phyloP scores from a whole-genome alignment of 1,140 invertebrate genomes.

The Drosophila sulfurigaster region DNA sequence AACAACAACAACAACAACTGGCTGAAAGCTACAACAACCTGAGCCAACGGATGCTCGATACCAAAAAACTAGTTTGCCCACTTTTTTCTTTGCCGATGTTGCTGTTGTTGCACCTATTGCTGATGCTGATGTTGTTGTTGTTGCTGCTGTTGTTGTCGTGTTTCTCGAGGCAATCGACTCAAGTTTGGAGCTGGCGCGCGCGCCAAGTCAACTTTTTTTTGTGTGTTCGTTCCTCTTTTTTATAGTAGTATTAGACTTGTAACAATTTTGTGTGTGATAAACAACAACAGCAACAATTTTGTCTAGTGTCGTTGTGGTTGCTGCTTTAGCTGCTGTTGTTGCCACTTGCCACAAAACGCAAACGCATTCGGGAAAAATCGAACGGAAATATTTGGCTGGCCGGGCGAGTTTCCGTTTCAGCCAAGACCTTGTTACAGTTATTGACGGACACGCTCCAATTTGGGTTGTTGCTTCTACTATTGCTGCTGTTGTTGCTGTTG shows the following conservation, averaged over 20 bases:
- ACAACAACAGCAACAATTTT: slow-evolving; percentile 35
- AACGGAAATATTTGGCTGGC: slow-evolving; percentile 32
- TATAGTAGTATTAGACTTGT: slow-evolving; percentile 33
- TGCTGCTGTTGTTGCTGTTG: slow-evolving; percentile 17
- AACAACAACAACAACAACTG: slow-evolving; percentile 19
- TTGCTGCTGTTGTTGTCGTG: slow-evolving; percentile 27
- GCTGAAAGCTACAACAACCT: slow-evolving; percentile 66
- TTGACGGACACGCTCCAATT: slow-evolving; percentile 80
- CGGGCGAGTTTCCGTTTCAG: slow-evolving; percentile 57
- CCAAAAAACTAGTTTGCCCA: slow-evolving; percentile 82
- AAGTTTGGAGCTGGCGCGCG: slow-evolving; percentile 67
- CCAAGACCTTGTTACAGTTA: slow-evolving; percentile 79
- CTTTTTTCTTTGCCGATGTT: slow-evolving; percentile 53
- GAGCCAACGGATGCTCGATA: slow-evolving; percentile 78
- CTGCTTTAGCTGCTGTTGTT: slow-evolving; percentile 10
- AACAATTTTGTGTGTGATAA: slow-evolving; percentile 52
- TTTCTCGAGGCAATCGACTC: slow-evolving; percentile 51
- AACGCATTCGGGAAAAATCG: slow-evolving; percentile 23
- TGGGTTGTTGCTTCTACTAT: slow-evolving; percentile 19
- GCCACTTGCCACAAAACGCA: slow-evolving; percentile 8
- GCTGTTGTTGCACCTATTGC: slow-evolving; percentile 21
- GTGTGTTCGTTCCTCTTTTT: background rate
- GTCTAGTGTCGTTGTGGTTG: slow-evolving; percentile 21
- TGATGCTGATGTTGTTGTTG: slow-evolving; percentile 27
- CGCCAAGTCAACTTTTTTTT: slow-evolving; percentile 66